Conservation (phyloP, 2,888 invertebrate species). For the Lapara coniferarum region DNA sequence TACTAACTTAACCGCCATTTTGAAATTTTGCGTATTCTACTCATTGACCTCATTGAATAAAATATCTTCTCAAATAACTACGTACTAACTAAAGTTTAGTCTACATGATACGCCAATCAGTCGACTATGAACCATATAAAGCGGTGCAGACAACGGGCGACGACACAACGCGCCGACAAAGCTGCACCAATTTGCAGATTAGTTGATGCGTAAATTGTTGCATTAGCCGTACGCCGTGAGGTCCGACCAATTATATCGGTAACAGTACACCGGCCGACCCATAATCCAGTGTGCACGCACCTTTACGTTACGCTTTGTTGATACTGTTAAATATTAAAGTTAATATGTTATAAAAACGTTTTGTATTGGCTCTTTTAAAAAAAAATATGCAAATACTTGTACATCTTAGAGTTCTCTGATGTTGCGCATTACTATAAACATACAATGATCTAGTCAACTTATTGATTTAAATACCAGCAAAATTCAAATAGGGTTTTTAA, state of each 20-base stretch:
- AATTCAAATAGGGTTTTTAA: too few relatives aligned
- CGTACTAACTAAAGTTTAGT: conserved; percentile 1
- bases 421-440: too few relatives aligned
- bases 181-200: conserved; percentile 78
- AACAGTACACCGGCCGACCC: conserved; percentile 57
- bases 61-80: neutral
- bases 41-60: neutral
- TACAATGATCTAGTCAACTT: too few relatives aligned
- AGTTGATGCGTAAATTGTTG: conserved; percentile 79
- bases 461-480: too few relatives aligned
- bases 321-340: conserved; percentile 32
- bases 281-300: conserved; percentile 54
- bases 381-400: too few relatives aligned
- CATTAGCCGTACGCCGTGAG: conserved; percentile 65
- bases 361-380: too few relatives aligned
- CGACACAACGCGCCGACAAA: conserved; percentile 69
- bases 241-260: conserved; percentile 67
- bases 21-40: too few relatives aligned
- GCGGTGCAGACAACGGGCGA: conserved; percentile 51
- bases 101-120: conserved; percentile 28
- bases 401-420: too few relatives aligned
- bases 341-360: too few relatives aligned
- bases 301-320: conserved; percentile 52
- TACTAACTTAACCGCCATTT: too few relatives aligned
- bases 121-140: conserved; percentile 41